phyloP scores from a whole-genome alignment of 2,888 invertebrate genomes.

The Netelia inedita region DNA sequence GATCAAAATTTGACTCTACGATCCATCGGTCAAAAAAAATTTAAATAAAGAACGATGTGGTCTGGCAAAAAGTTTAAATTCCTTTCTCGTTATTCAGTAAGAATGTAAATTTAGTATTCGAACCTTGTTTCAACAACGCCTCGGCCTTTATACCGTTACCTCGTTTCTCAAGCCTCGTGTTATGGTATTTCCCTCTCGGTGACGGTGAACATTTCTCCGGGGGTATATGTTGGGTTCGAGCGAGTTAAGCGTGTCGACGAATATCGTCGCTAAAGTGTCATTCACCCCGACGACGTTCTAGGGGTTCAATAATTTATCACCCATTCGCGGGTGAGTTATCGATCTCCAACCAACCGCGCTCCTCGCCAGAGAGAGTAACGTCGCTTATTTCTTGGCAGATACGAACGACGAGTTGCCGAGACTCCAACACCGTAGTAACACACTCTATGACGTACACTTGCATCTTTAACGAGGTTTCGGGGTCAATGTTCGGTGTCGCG shows the following conservation, averaged over 20 bases:
- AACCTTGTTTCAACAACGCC: no score
- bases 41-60: no score
- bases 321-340: slow-evolving; percentile 49
- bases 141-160: background rate
- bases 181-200: background rate
- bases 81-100: no score
- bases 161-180: background rate
- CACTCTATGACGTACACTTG: background rate
- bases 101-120: no score
- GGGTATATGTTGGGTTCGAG: background rate
- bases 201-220: background rate
- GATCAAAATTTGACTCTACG: no score
- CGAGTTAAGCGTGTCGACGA: slow-evolving; percentile 31
- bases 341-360: slow-evolving; percentile 28
- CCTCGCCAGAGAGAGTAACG: slow-evolving; percentile 13
- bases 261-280: slow-evolving; percentile 48
- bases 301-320: slow-evolving; percentile 55
- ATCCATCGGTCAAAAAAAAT: no score
- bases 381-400: slow-evolving; percentile 38
- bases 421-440: background rate
- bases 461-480: slow-evolving; percentile 22
- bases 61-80: no score
- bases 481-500: slow-evolving; percentile 22
- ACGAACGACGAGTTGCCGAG: slow-evolving; percentile 25
- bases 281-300: slow-evolving; percentile 42